A percentile compares a stretch with the other conserved stretches of the same genome.
Evolutionary conservation across 2,888 invertebrate genomes (phyloP).

Genomic region (Himalopsyche tibetana): DNA sequence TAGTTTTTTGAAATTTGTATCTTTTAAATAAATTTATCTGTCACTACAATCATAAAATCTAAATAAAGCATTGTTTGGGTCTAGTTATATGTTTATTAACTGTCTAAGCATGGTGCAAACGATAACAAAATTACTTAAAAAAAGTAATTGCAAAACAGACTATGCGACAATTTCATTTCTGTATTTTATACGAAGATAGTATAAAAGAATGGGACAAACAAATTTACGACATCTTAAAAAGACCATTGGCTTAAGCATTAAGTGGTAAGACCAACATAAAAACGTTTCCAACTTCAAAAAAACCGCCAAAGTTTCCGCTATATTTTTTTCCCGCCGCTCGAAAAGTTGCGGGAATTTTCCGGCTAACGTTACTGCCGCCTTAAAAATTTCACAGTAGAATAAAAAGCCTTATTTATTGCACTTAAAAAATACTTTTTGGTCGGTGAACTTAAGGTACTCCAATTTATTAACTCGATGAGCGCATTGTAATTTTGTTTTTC

Average conservation of each 20-base stretch:
- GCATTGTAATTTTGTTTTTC: not conserved
- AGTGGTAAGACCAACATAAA: conserved; percentile 14
- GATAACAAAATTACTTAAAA: no score
- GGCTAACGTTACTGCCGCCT: not conserved
- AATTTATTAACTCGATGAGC: conserved; percentile 1
- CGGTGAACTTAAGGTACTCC: conserved; percentile 13
- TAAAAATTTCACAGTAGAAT: conserved; percentile 19
- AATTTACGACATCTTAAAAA: conserved; percentile 24
- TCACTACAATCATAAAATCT: no score
- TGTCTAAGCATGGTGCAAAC: no score
- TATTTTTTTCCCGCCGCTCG: not conserved
- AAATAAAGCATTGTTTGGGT: no score
- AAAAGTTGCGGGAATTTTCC: conserved; percentile 9
- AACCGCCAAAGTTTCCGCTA: conserved; percentile 17
- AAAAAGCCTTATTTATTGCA: conserved; percentile 13
- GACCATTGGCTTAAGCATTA: conserved; percentile 11
- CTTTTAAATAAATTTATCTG: no score
- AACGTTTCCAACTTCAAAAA: not conserved
- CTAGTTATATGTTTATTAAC: no score
- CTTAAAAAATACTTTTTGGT: conserved; percentile 7
- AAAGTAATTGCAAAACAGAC: no score
- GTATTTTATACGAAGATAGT: no score
- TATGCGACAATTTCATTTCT: no score
- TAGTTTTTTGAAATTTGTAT: no score
- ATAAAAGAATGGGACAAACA: not conserved